These are phyloP conservation scores for Phymatocera aterrima DNA, from an alignment of 2,888 invertebrate species.

Conservation along the genomic window DNA sequence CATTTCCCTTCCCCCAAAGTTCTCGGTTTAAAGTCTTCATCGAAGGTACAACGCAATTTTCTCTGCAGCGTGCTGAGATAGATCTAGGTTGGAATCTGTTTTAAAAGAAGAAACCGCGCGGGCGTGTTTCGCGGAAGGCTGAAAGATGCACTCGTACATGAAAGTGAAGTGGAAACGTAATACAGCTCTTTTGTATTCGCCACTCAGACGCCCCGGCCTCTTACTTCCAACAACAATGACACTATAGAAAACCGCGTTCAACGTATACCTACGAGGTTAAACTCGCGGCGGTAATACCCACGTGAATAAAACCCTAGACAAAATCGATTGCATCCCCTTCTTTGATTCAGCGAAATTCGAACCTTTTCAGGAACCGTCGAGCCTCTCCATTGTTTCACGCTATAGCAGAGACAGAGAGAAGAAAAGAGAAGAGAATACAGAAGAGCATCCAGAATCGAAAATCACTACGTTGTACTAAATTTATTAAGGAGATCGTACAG, in stretches of 20 bases:
- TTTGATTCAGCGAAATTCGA: constrained; percentile 75
- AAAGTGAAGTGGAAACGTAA: constrained; percentile 71
- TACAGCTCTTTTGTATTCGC: constrained; percentile 70
- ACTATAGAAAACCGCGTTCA: constrained; percentile 65
- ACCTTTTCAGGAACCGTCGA: constrained; percentile 70
- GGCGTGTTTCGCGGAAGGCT: background rate
- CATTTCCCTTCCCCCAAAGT: too few species aligned
- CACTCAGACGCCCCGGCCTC: constrained; percentile 62
- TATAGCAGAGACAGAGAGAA: background rate
- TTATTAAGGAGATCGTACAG: background rate
- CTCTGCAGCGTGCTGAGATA: background rate
- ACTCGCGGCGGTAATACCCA: constrained; percentile 36
- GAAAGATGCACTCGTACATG: constrained; percentile 58
- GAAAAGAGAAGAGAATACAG: background rate
- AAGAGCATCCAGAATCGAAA: background rate
- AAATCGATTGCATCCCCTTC: constrained; percentile 68
- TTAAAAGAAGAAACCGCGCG: constrained; percentile 12
- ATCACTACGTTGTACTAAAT: background rate
- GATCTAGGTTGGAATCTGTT: constrained; percentile 11
- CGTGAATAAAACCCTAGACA: constrained; percentile 57
- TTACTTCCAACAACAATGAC: constrained; percentile 68
- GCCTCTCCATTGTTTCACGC: constrained; percentile 69
- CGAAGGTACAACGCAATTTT: background rate
- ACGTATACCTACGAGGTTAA: background rate
- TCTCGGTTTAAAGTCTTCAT: background rate